Base-by-base conservation (phyloP, 2,888 invertebrate species). In the Venusia cambrica region DNA sequence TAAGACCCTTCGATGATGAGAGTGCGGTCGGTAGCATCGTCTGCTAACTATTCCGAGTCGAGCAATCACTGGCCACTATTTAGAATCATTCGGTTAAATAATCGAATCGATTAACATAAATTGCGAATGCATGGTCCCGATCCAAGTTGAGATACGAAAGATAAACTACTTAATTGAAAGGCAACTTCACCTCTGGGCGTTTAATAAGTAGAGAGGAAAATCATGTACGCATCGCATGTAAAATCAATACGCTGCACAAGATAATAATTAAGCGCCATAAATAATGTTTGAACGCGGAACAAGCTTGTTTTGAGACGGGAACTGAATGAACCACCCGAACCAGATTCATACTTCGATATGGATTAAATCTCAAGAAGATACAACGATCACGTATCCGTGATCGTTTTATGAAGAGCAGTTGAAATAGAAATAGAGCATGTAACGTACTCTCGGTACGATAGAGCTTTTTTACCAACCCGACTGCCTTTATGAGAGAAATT, bases 231-330 rank as follows among this genome's bases (percentile, higher is more conserved):
- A n/a, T n/a, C n/a, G 54, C 45, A 40, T 53, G 51, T 52, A 53
- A 64, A 67, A 64, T 65, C 54, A 66, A 63, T 65, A 62, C 47
- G 42, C 54, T 48, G 43, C 39, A 37, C 47, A 51, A 48, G 55
- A 65, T 67, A 60, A 68, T 72, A 72, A 74, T 74, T 70, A 73
- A 64, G 52, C 52, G 47, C 54, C 61, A 74, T 76, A 71, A 75
- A 75, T 73, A 60, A 61, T 63, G 57, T 57, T 58, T 54, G 54
- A 57, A 62, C 56, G 54, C 54, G 58, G 55, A 66, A 62, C 60
- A 51, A 54, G 59, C 55, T 54, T 38, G 51, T 41, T 41, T 21
- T 38, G 32, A 45, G 45, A 44, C 35, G 42, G 46, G 48, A 51
- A 50, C 49, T 52, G 47, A 39, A 45, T 58, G 56, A 53, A 63